Base-by-base conservation (phyloP, 2,113 vertebrate genomes). In the Zosterops pallidus region DNA sequence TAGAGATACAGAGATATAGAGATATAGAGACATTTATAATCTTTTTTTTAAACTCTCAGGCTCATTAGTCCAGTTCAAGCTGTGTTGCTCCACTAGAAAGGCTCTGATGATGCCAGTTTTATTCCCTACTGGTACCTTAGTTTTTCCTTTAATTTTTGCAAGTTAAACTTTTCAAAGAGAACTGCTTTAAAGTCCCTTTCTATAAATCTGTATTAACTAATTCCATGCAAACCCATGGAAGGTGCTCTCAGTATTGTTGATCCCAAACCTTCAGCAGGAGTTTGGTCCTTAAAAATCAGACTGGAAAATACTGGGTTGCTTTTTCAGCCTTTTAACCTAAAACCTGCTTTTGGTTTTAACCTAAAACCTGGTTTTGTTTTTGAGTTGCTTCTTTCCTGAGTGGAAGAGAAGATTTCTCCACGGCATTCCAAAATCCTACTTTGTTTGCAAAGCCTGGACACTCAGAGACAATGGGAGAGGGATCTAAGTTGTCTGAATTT, bases 51-150 rank as follows among this genome's bases (percentile, higher is more conserved):
- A 91, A 80, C 71, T 78, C 95, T 59, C 1, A 28, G 79, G 90
- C 92, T 95, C 90, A 95, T 95, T 95, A 96, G 92, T 44, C 79
- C 93, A 88, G 92, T 95, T 97, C 95, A 94, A 95, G 93, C 96
- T 95, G 94, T 63, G 95, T 83, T 80, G 46, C 84, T 94, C 76
- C 60, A 63, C 86, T 33, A 83, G 72, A 94, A 96, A 75, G 55
- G 59, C 55, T 96, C 93, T 72, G 89, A 90, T 65, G 75, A 88
- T 75, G 72, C 83, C 82, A 53, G 24, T 92, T 96, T 65, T 92
- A 94, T 83, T 92, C 85, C 83, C 79, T 3, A 52, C 56, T 35
- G 79, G 29, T 31, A 62, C 16, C 67, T 71, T 15, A 29, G 63
- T 76, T 92, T 76, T 63, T 42, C 44, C 55, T 76, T 76, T 24